phyloP scores from a whole-genome alignment of 2,113 vertebrate genomes.

The Epinephelus cyanopodus region DNA sequence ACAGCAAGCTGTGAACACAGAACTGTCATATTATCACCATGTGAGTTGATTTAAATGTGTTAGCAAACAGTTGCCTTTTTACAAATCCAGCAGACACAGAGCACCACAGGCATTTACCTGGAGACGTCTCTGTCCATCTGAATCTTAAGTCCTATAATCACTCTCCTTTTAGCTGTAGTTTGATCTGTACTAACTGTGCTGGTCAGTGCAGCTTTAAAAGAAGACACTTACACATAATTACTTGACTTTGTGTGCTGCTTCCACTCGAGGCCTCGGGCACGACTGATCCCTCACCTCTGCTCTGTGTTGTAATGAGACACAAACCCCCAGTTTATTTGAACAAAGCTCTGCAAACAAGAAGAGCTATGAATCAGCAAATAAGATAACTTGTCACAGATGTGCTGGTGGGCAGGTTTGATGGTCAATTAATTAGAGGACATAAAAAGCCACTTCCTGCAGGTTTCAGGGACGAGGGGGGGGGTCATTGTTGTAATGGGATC shows the following conservation, averaged over 20 bases:
- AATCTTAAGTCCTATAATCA: neutral
- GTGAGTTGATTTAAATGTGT: neutral
- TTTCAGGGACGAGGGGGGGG: conserved; percentile 45
- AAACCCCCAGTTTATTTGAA: conserved; percentile 73
- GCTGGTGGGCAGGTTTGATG: conserved; percentile 89
- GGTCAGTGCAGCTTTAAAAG: neutral
- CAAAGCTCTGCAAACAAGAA: conserved; percentile 84
- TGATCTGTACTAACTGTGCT: neutral
- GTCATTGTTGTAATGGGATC: conserved; percentile 71
- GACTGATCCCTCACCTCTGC: conserved; percentile 33
- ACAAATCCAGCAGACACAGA: neutral
- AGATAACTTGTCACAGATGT: conserved; percentile 90
- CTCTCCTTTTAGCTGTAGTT: neutral
- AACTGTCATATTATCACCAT: neutral
- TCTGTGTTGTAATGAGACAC: conserved; percentile 58
- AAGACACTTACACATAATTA: neutral
- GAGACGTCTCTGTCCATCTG: neutral
- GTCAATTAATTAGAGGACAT: conserved; percentile 91
- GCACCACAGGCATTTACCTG: neutral
- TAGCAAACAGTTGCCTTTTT: neutral
- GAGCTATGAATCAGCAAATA: conserved; percentile 86
- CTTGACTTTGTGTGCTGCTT: conserved; percentile 30
- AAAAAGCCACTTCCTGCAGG: conserved; percentile 67
- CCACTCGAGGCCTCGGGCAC: conserved; percentile 10
- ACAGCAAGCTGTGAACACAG: neutral